These are phyloP conservation scores for Knipowitschia caucasica DNA, from an alignment of 2,797 vertebrate species.

Conservation along the genomic window DNA sequence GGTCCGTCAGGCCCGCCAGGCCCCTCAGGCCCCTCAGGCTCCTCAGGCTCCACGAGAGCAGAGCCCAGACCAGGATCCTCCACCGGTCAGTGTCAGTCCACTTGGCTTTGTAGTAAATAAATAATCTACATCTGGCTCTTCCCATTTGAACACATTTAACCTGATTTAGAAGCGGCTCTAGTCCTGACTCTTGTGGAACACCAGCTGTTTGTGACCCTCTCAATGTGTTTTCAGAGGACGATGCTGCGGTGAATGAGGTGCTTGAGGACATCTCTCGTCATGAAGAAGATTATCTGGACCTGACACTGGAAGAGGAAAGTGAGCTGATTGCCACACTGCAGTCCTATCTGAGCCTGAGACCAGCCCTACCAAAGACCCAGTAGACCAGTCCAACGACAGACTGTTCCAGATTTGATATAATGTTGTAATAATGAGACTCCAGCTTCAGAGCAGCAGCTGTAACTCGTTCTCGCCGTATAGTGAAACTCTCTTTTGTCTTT, in stretches of 20 bases:
- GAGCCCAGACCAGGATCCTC: constrained; percentile 71
- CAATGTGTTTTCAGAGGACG: constrained; percentile 71
- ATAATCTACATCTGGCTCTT: no score
- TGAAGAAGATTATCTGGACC: constrained; percentile 94
- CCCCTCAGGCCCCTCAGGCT: constrained; percentile 33
- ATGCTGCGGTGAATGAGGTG: constrained; percentile 86
- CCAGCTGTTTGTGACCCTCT: no score
- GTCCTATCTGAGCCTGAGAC: constrained; percentile 62
- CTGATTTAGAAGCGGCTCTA: constrained; percentile 45
- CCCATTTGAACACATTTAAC: no score
- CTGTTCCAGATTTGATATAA: no score
- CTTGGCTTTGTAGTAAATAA: no score
- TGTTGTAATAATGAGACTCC: no score
- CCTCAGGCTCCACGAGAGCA: constrained; percentile 56
- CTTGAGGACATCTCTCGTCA: constrained; percentile 89
- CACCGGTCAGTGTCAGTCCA: no score
- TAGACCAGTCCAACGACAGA: no score
- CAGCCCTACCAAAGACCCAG: no score
- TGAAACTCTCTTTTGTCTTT: no score
- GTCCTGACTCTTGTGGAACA: constrained; percentile 1
- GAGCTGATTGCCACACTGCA: constrained; percentile 83
- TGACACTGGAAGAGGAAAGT: constrained; percentile 90
- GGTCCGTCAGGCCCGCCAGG: constrained; percentile 30
- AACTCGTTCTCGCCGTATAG: no score
- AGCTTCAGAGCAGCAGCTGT: no score